Evolutionary conservation across 1,140 invertebrate species (phyloP), one percentile per base, ranked within the genome.

Genomic region (Anoplophora glabripennis): DNA sequence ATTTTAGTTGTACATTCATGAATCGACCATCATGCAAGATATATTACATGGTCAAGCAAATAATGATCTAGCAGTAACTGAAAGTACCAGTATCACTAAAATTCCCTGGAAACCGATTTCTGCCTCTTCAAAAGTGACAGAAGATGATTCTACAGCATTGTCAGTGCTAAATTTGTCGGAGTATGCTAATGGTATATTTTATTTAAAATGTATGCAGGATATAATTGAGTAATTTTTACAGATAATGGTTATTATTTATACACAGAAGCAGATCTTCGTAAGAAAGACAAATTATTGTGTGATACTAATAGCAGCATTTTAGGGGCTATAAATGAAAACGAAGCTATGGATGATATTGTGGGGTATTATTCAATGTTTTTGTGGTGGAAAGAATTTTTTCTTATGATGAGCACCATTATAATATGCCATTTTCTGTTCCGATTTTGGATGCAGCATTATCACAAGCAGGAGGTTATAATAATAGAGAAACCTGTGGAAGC

Each of bases 71-170:
- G 65, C 73, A 3, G 70, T 76, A 5, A 63, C 64, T 3, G 74
- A 79, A 45, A 74, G 73, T 35, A 64, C 56, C 10, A 68, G 68
- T 55, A 72, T 78, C 59, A 72, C 77, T 0, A 79, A 78, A 68
- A 83, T 89, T 62, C 88, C 89, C 0, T 91, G 88, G 88, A 83
- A 84, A 67, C 84, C 88, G 0, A 77, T 86, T 65, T 81, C 83
- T 64, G 80, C 79, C 46, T 76, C 42, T 69, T 59, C 4, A 17
- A 17, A 64, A 41, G 51, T 53, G n/a, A 64, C 64, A 34, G 65
- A 70, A 46, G 72, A 74, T 63, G 68, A 72, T 51, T 67, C 67
- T 3, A 85, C 85, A 28, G 85, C 84, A 7, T 71, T 86, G 36
- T 86, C 86, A 14, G 82, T 89, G 46, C 72, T 89, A 0, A 86